Percentiles rank a stretch among this genome's conserved stretches.
Conservation (phyloP, 2,797 vertebrate genomes). For the Sphenodon punctatus region DNA sequence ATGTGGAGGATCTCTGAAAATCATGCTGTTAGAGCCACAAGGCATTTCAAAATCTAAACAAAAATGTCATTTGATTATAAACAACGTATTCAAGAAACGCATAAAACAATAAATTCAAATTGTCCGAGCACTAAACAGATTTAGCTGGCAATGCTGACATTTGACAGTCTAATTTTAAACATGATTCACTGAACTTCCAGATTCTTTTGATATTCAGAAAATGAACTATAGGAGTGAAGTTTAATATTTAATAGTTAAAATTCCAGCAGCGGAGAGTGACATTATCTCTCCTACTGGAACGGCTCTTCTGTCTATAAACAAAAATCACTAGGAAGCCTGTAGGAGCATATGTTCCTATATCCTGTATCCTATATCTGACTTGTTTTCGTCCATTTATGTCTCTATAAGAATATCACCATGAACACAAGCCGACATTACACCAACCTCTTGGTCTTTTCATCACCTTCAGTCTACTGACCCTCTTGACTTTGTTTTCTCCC, state of each 20-base stretch:
- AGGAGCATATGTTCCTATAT: constrained; percentile 1
- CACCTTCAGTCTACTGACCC: no score
- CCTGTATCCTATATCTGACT: no score
- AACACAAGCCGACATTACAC: no score
- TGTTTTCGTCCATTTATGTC: no score
- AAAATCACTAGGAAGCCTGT: constrained; percentile 24
- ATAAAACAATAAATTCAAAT: constrained; percentile 9
- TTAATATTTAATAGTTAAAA: constrained; percentile 40
- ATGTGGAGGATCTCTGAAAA: background rate
- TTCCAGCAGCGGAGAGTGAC: constrained; percentile 32
- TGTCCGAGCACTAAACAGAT: background rate
- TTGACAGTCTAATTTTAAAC: background rate
- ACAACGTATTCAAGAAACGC: background rate
- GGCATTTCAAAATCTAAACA: background rate
- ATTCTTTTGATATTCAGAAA: constrained; percentile 34
- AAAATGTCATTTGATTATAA: background rate
- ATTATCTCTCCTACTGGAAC: constrained; percentile 43
- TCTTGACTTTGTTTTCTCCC: no score
- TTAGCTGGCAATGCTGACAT: background rate
- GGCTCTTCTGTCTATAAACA: constrained; percentile 31
- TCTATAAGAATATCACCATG: no score
- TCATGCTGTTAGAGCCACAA: background rate
- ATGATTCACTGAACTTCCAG: constrained; percentile 11
- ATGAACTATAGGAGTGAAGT: constrained; percentile 49
- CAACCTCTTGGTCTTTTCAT: no score